Evolutionary conservation across 1,140 invertebrate genomes (phyloP).

Genomic region (Cyphomyrmex costatus): DNA sequence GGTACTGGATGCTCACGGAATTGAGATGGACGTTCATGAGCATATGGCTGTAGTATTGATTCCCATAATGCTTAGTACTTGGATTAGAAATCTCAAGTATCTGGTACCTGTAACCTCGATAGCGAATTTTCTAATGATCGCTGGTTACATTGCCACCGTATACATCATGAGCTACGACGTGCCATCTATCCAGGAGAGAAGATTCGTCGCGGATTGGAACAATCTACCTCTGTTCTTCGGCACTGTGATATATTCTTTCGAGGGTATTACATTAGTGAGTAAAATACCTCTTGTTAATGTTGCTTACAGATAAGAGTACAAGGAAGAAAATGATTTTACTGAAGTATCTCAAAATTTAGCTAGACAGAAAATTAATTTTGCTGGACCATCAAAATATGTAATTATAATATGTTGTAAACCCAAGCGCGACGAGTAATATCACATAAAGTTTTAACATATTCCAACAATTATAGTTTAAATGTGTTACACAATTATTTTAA

Average conservation of each 20-base stretch:
- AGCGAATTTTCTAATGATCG: slow-evolving; percentile 91
- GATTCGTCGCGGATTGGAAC: slow-evolving; percentile 88
- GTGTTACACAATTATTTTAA: no score
- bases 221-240: slow-evolving; percentile 91
- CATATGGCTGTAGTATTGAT: slow-evolving; percentile 91
- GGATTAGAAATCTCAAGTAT: slow-evolving; percentile 93
- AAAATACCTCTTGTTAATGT: background rate
- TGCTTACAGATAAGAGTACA: background rate
- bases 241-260: slow-evolving; percentile 93
- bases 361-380: background rate
- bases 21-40: slow-evolving; percentile 88
- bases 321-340: no score
- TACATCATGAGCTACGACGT: slow-evolving; percentile 91
- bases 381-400: no score
- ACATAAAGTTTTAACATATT: no score
- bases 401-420: no score
- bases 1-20: slow-evolving; percentile 89
- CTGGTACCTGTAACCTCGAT: slow-evolving; percentile 91
- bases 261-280: slow-evolving; percentile 92
- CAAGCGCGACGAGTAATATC: no score
- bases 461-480: no score
- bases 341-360: no score
- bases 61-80: slow-evolving; percentile 91
- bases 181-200: slow-evolving; percentile 88
- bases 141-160: slow-evolving; percentile 90